These are phyloP conservation scores for Dicrurus megarhynchus DNA, from an alignment of 2,113 vertebrate genomes.

Conservation along the genomic window DNA sequence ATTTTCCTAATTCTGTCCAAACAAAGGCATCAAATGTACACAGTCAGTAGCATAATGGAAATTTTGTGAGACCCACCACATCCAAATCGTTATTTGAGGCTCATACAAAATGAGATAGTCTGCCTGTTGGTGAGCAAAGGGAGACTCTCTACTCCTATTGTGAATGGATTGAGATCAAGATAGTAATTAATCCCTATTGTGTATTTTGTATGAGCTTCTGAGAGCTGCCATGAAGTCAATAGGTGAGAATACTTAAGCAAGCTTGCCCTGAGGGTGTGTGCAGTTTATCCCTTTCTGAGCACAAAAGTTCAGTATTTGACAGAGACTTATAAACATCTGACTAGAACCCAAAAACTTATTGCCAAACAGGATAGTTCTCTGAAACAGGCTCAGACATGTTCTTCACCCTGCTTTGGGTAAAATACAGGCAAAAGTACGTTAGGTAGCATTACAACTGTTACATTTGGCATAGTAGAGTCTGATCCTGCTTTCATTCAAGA, in stretches of 20 bases:
- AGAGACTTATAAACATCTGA: not conserved
- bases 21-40: not conserved
- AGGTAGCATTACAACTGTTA: not conserved
- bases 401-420: not conserved
- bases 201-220: not conserved
- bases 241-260: not conserved
- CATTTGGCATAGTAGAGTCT: not conserved
- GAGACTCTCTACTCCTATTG: not conserved
- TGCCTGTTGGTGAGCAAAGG: not conserved
- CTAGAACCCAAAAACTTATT: not conserved
- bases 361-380: not conserved
- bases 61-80: constrained; percentile 21
- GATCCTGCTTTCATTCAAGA: not conserved
- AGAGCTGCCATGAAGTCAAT: not conserved
- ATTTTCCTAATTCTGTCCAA: not conserved
- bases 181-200: not conserved
- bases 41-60: not conserved
- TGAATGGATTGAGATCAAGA: not conserved
- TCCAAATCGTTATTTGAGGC: not conserved
- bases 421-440: not conserved
- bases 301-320: constrained; percentile 7
- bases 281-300: not conserved
- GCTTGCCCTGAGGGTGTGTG: not conserved
- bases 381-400: not conserved
- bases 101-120: not conserved